These are phyloP conservation scores for Falco biarmicus DNA, from an alignment of 2,797 vertebrate species.

Conservation along the genomic window DNA sequence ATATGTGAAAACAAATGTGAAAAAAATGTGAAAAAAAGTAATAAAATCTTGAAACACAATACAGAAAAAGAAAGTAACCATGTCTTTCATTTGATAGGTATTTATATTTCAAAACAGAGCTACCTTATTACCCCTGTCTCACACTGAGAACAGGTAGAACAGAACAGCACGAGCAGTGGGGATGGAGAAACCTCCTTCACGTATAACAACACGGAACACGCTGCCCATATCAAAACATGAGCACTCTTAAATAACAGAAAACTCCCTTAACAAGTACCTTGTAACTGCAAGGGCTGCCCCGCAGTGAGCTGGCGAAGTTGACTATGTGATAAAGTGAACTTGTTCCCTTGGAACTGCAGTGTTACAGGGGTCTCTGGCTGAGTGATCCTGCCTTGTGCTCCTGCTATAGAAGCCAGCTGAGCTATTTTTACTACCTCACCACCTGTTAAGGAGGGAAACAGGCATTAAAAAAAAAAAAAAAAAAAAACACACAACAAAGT, in stretches of 20 bases:
- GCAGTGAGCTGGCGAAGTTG: conserved; percentile 97
- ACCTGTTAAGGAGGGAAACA: conserved; percentile 76
- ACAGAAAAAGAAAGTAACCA: neutral
- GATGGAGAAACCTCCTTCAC: neutral
- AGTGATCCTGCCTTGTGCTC: conserved; percentile 85
- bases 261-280: conserved; percentile 81
- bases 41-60: neutral
- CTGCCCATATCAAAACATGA: neutral
- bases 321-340: conserved; percentile 95
- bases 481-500: neutral
- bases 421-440: conserved; percentile 91
- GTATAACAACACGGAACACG: accelerated
- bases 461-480: conserved; percentile 16
- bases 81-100: neutral
- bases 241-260: neutral
- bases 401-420: conserved; percentile 87
- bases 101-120: neutral
- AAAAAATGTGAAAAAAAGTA: neutral
- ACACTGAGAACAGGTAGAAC: neutral
- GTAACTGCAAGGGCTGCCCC: conserved; percentile 95
- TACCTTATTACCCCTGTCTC: neutral
- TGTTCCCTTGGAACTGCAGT: conserved; percentile 98
- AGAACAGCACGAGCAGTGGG: neutral
- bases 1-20: neutral
- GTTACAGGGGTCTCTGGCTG: conserved; percentile 94